Evolutionary conservation across 92 coral and sea anemone genomes (phyloP), one percentile per base, ranked within the genome.

Genomic region (Actinostola sp.): DNA sequence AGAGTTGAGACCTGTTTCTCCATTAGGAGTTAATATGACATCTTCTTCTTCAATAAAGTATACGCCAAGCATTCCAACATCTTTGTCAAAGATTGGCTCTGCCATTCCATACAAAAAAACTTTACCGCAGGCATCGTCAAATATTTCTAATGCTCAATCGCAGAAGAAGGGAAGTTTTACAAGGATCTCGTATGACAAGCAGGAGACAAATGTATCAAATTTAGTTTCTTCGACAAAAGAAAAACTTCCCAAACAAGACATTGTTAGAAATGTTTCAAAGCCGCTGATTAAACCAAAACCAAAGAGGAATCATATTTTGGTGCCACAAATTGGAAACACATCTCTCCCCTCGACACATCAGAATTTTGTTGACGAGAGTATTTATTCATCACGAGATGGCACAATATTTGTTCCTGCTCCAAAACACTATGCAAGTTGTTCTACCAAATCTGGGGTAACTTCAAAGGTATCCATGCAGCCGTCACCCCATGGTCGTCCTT

Each of bases 201-300:
- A 5, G 39, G 36, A 4, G 6, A 57, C 4, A 17, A 16, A 46
- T 4, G 45, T 39, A 14, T 39, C 8, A 7, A 39, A 7, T 7
- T 48, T 23, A 4, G 13, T 48, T 14, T 48, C 54, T 48, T 3
- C 13, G n/a, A 48, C 3, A 23, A 17, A 53, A 28, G 20, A 53
- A 53, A 6, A 3, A 6, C 6, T 20, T 21, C 7, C 1, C 7
- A 31, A 53, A 21, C 21, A 21, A 9, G 25, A 48, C 13, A 0
- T 45, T 9, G n/a, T 10, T 36, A 57, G 27, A 57, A 46, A 16
- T 46, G 8, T 21, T 19, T 1, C 61, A 20, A 67, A 67, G 32
- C 45, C 32, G 0, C 56, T 25, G 0, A 50, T 48, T 19, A 24
- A 19, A 9, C 74, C 74, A 17, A 68, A 68, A 12, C 50, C 74